These are phyloP conservation scores for Melinopterus prodromus DNA, from an alignment of 2,888 invertebrate genomes.

Conservation along the genomic window DNA sequence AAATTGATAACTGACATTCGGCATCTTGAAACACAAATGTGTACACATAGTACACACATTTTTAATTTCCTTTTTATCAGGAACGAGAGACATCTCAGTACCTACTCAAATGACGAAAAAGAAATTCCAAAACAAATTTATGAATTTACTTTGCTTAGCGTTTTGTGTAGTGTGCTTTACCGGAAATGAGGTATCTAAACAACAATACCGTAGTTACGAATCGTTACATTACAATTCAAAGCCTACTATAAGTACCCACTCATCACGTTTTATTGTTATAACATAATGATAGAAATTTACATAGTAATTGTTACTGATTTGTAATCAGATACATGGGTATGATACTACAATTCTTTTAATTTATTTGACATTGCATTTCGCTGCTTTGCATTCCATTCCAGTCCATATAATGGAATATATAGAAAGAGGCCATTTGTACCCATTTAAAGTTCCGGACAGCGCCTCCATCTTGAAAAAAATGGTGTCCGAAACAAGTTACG, in stretches of 20 bases:
- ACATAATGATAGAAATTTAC: background rate
- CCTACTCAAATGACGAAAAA: background rate
- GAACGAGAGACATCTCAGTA: too few relatives aligned
- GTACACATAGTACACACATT: too few relatives aligned
- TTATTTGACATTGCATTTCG: background rate
- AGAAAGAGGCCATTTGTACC: too few relatives aligned
- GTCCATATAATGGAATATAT: too few relatives aligned
- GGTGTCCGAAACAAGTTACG: too few relatives aligned
- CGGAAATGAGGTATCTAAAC: background rate
- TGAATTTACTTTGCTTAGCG: background rate
- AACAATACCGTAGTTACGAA: background rate
- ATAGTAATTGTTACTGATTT: background rate
- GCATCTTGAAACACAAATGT: too few relatives aligned
- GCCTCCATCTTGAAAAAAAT: too few relatives aligned
- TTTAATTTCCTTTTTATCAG: too few relatives aligned
- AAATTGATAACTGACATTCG: too few relatives aligned
- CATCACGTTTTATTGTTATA: background rate
- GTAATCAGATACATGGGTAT: background rate
- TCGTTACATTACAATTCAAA: background rate
- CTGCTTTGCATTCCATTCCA: background rate
- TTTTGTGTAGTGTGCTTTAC: background rate
- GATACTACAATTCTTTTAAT: background rate
- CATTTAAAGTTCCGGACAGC: too few relatives aligned
- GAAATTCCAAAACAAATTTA: background rate
- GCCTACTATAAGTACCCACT: background rate